These are phyloP conservation scores for Ericerus pela DNA, from an alignment of 1,140 invertebrate genomes.

Conservation along the genomic window DNA sequence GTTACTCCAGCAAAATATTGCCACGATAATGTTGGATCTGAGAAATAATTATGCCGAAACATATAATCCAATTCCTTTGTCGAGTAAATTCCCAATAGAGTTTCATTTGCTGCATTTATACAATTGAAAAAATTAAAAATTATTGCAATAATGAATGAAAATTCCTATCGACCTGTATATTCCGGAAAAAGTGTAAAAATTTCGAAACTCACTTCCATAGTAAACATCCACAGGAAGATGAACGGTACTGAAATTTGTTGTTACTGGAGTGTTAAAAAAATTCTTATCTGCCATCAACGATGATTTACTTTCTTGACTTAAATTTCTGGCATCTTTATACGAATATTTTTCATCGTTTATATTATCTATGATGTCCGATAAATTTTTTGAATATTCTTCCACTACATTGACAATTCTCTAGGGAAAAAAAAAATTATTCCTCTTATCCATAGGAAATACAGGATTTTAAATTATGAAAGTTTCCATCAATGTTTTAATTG, in stretches of 20 bases:
- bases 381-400: conserved; percentile 8
- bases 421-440: too few species aligned
- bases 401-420: conserved; percentile 15
- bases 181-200: background rate
- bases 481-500: too few species aligned
- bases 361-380: conserved; percentile 15
- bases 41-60: conserved; percentile 74
- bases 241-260: conserved; percentile 69
- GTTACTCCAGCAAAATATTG: conserved; percentile 93
- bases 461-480: too few species aligned
- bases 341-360: background rate
- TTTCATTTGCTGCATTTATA: conserved; percentile 31
- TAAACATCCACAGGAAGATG: conserved; percentile 94
- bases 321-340: background rate
- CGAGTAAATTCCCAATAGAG: conserved; percentile 46
- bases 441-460: too few species aligned
- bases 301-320: conserved; percentile 10
- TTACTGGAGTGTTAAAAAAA: conserved; percentile 67
- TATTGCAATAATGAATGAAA: background rate
- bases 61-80: conserved; percentile 73
- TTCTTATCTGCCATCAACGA: conserved; percentile 46
- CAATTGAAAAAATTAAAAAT: conserved; percentile 12
- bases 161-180: background rate
- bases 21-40: conserved; percentile 80
- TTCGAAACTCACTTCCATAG: conserved; percentile 50